Evolutionary conservation across 2,113 vertebrate species (phyloP), one percentile per base, ranked within the genome.

Genomic region (human): DNA sequence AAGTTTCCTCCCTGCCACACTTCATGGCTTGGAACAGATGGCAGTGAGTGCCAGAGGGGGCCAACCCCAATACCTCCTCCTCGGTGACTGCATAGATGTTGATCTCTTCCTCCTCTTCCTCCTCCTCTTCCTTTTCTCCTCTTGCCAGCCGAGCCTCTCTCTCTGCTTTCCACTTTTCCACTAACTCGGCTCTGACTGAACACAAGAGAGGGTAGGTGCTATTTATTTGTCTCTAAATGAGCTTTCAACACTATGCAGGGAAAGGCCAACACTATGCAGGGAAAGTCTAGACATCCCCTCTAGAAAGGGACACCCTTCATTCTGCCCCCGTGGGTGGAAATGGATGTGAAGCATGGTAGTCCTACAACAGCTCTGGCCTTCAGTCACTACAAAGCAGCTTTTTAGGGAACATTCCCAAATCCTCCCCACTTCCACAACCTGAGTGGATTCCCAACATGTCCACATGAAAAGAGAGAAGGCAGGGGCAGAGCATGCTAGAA

Each of bases 161-260:
- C 91, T 99, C 99, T 1, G 97, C 92, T 93, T 98, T 99, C 99
- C 99, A 99, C 88, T 99, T 99, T 94, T 99, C 99, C 40, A 99
- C 98, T 1, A 99, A 99, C 93, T 99, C 99, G 30, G 98, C 92
- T 93, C 99, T 98, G 35, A 99, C 99, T 99, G 89, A 79, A 96
- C 17, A 97, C 68, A 88, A 86, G 89, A 38, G 18, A 93, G 73
- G 96, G 72, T 12, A 82, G 68, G 61, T 2, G 22, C 38, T 90
- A 59, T 35, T 95, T 52, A 50, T 11, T 57, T 50, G 59, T 6
- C n/a, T 83, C 89, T 27, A 45, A 70, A 61, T 7, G 50, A 96
- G 61, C 59, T 48, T 68, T 32, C 23, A 43, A 35, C 18, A 38
- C 52, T 18, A 38, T 0, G 16, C 30, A 20, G 30, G 9, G 14